Percentiles rank a stretch among this genome's conserved stretches.
phyloP scores from a whole-genome alignment of 2,888 invertebrate genomes.

The Drosophila anceps region DNA sequence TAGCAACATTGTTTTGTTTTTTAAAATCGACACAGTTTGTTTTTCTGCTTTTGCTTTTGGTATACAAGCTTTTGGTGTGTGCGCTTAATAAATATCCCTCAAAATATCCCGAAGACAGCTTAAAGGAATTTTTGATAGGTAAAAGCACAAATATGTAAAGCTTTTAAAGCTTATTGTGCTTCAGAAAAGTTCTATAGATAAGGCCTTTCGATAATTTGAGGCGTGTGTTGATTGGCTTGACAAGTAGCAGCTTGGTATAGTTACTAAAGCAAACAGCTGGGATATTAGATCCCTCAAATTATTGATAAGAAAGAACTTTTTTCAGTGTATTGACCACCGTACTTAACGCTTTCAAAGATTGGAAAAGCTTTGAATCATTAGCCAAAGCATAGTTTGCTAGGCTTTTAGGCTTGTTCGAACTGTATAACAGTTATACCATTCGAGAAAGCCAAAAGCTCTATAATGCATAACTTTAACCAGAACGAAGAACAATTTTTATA shows the following conservation, averaged over 20 bases:
- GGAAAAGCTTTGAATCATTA: background rate
- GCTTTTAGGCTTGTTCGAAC: background rate
- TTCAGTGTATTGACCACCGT: no score
- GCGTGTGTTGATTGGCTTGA: no score
- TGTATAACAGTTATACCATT: background rate
- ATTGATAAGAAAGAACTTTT: no score
- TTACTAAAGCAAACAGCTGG: no score
- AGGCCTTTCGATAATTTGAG: no score
- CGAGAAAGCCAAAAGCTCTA: background rate
- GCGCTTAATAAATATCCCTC: slow-evolving; percentile 11
- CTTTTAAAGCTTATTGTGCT: slow-evolving; percentile 2
- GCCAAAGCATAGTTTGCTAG: background rate
- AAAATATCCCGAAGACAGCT: slow-evolving; percentile 65
- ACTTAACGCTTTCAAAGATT: no score
- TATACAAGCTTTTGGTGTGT: slow-evolving; percentile 22
- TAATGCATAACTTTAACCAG: background rate
- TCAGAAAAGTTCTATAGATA: no score
- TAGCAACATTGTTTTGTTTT: background rate
- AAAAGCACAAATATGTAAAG: background rate
- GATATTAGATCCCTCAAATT: no score
- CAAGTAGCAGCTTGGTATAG: no score
- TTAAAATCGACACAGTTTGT: background rate
- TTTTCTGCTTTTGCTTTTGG: background rate
- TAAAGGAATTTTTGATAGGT: slow-evolving; percentile 7
- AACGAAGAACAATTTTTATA: background rate